These are phyloP conservation scores for Lithophane socia DNA, from an alignment of 2,888 invertebrate genomes.

Conservation along the genomic window DNA sequence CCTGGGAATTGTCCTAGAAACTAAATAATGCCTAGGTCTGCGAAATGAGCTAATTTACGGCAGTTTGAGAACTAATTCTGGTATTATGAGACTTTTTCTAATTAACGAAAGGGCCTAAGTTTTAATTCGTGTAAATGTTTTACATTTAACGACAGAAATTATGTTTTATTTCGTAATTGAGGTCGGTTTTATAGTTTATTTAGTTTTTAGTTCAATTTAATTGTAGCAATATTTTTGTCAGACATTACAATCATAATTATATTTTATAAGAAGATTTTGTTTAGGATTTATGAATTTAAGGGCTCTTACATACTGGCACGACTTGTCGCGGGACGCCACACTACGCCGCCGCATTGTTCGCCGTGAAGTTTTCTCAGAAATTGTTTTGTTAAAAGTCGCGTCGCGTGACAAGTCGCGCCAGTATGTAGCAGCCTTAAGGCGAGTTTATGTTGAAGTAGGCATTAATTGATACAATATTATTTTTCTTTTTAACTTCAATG, in stretches of 20 bases:
- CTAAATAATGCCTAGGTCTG: conserved; percentile 39
- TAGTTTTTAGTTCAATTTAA: conserved; percentile 2
- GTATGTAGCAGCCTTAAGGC: too few species aligned
- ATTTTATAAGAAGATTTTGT: background rate
- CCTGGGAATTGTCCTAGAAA: conserved; percentile 35
- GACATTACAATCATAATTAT: background rate
- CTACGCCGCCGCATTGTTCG: too few species aligned
- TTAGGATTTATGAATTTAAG: too few species aligned
- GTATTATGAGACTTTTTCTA: conserved; percentile 38
- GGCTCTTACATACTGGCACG: too few species aligned
- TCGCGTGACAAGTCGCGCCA: too few species aligned
- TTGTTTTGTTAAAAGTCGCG: too few species aligned
- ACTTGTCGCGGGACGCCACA: too few species aligned
- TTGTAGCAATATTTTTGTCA: background rate
- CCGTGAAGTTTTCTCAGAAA: too few species aligned
- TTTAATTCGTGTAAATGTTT: conserved; percentile 35
- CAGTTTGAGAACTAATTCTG: conserved; percentile 20
- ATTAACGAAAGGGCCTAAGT: conserved; percentile 45
- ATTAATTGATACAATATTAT: too few species aligned
- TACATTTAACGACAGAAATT: conserved; percentile 35
- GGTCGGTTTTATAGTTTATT: conserved; percentile 10
- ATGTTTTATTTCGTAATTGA: conserved; percentile 27
- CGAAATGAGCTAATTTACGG: conserved; percentile 37
- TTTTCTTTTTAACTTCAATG: too few species aligned
- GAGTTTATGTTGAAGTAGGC: too few species aligned